These are phyloP conservation scores for Ptyas mucosa DNA, from an alignment of 2,113 vertebrate genomes.

Conservation along the genomic window DNA sequence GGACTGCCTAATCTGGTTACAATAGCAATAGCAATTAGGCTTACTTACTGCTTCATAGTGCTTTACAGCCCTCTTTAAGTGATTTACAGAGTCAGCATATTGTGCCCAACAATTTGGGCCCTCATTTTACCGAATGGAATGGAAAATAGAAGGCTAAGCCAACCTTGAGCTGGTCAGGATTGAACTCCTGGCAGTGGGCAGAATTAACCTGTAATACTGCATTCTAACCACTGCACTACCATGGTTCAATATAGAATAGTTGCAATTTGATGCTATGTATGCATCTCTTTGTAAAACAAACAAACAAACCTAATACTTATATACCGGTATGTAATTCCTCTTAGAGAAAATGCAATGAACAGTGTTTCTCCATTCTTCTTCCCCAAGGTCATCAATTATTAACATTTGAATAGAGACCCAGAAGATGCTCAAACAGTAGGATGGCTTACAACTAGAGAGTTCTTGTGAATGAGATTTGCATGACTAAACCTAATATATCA, in stretches of 20 bases:
- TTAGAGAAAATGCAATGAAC: conserved; percentile 36
- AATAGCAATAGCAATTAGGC: background rate
- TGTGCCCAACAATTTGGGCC: background rate
- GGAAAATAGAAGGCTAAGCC: background rate
- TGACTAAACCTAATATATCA: background rate
- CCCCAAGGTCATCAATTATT: conserved; percentile 56
- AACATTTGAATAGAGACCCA: conserved; percentile 24
- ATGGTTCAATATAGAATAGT: conserved; percentile 1
- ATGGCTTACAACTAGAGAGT: background rate
- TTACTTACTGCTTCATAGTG: background rate
- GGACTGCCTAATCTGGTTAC: background rate
- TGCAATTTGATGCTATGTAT: background rate
- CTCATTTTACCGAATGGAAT: background rate
- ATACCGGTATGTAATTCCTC: conserved; percentile 41
- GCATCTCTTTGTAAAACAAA: conserved; percentile 19
- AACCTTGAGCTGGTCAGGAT: background rate
- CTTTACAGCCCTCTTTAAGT: background rate
- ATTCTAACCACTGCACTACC: background rate
- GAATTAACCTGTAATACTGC: background rate
- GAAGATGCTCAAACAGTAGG: background rate
- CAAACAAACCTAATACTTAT: conserved; percentile 13
- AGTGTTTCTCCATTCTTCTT: conserved; percentile 45
- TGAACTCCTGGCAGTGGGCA: background rate
- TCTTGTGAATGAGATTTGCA: background rate
- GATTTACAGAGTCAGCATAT: background rate